Evolutionary conservation across 1,140 invertebrate species (phyloP).

Genomic region (Yoshiicerus persimilis): DNA sequence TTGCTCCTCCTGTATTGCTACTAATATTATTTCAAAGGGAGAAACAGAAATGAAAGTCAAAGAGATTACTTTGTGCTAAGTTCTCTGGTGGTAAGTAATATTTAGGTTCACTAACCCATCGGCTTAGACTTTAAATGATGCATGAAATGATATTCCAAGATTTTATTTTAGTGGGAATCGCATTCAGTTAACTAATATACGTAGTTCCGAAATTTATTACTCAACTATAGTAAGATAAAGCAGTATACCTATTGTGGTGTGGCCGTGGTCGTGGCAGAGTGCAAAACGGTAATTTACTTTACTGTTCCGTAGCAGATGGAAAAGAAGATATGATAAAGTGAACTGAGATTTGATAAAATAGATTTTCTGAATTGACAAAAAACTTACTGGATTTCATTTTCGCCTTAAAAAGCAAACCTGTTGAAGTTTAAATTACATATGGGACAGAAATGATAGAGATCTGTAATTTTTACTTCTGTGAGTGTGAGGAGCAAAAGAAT

Average conservation of each 20-base stretch:
- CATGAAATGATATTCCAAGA: not conserved
- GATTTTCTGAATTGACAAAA: no score
- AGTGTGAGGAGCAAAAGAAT: not conserved
- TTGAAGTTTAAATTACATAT: not conserved
- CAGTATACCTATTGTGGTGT: not conserved
- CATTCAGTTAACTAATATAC: not conserved
- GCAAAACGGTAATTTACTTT: no score
- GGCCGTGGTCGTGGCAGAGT: no score
- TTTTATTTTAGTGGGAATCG: not conserved
- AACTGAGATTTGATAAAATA: not conserved
- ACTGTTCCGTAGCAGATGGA: no score
- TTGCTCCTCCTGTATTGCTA: no score
- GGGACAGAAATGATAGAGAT: not conserved
- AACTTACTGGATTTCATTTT: not conserved
- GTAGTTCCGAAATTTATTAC: not conserved
- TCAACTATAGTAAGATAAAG: not conserved
- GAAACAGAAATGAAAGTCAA: not conserved
- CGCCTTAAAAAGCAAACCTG: not conserved
- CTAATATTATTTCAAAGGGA: not conserved
- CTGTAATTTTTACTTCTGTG: not conserved
- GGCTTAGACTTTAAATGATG: not conserved
- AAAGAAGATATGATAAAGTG: not conserved
- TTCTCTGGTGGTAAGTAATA: not conserved
- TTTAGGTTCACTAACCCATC: not conserved
- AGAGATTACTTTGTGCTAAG: not conserved